These are phyloP conservation scores for Hydropotes inermis DNA, from an alignment of 2,113 vertebrate genomes.

Conservation along the genomic window DNA sequence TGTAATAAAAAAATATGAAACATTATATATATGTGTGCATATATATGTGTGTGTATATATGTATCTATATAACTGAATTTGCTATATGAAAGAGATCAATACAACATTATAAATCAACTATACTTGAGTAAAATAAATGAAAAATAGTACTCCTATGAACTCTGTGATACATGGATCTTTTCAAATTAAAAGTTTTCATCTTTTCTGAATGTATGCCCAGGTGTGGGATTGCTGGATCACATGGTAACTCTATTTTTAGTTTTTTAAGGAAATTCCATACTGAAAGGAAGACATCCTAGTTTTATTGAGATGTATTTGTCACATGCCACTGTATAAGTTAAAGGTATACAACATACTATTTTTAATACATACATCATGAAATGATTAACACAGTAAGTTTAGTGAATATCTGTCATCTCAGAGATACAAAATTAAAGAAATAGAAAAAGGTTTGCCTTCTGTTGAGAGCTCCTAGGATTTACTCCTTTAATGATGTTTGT, in stretches of 20 bases:
- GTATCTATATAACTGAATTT: background rate
- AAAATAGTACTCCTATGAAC: background rate
- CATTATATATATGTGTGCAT: background rate
- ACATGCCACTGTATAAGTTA: background rate
- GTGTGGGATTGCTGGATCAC: background rate
- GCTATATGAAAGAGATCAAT: background rate
- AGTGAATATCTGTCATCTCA: background rate
- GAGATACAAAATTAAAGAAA: background rate
- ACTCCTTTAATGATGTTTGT: background rate
- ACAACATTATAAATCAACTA: background rate
- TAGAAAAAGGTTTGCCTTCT: background rate
- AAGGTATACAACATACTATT: background rate
- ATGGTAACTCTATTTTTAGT: background rate
- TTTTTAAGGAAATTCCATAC: background rate
- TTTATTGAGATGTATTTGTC: background rate
- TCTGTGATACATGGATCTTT: background rate
- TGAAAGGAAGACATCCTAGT: background rate
- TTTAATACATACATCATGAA: background rate
- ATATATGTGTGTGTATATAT: background rate
- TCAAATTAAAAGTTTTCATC: background rate
- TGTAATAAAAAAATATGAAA: background rate
- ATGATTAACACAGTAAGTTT: background rate
- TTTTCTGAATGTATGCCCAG: background rate
- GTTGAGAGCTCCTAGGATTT: background rate
- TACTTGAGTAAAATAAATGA: background rate